Conservation (phyloP, 2,113 vertebrate genomes). For the Sclerurus mexicanus region DNA sequence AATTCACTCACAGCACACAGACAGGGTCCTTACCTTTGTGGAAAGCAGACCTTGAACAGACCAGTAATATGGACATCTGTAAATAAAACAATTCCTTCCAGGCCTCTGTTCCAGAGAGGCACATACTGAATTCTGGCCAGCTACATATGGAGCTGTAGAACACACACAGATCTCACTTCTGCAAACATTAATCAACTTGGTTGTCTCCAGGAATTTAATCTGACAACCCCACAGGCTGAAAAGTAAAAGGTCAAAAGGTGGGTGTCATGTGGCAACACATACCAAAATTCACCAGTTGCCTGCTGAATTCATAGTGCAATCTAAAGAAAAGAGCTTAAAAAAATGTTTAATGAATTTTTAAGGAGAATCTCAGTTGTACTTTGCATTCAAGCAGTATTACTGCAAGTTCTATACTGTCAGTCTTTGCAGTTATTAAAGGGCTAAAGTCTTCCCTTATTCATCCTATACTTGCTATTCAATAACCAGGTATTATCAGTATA, state of each 20-base stretch:
- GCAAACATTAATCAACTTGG: rapidly evolving
- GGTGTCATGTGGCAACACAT: background rate
- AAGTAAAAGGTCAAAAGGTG: background rate
- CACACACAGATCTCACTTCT: background rate
- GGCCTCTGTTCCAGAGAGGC: background rate
- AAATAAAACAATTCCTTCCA: background rate
- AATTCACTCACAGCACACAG: background rate
- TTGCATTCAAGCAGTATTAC: background rate
- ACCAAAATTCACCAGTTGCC: background rate
- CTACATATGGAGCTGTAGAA: background rate
- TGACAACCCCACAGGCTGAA: background rate
- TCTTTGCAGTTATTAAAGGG: background rate
- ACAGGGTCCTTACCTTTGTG: background rate
- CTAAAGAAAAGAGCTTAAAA: background rate
- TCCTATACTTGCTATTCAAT: background rate
- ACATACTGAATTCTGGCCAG: background rate
- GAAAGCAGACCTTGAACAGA: background rate
- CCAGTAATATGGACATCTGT: background rate
- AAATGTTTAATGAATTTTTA: background rate
- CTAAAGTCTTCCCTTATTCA: background rate
- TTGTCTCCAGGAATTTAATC: background rate
- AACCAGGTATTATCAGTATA: background rate
- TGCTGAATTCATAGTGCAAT: background rate
- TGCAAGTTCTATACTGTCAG: background rate
- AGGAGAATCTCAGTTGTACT: background rate